Conservation (phyloP, 1,140 invertebrate genomes). For the Cotesia vestalis region DNA sequence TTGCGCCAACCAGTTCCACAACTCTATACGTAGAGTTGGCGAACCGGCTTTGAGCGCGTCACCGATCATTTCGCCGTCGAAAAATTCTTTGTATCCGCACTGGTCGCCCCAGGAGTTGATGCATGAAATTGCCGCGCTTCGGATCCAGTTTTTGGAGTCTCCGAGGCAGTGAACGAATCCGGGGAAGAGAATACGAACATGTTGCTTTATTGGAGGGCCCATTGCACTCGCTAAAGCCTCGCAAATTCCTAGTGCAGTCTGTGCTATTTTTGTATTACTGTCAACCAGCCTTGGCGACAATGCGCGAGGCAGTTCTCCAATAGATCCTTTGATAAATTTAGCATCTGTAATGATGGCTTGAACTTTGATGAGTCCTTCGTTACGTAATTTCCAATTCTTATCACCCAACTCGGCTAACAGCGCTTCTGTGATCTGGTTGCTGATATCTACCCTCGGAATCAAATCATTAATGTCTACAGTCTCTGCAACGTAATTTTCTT, state of each 20-base stretch:
- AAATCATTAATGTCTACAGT: conserved; percentile 73
- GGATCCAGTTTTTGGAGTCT: conserved; percentile 79
- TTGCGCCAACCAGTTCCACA: conserved; percentile 86
- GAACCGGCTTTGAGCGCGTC: conserved; percentile 87
- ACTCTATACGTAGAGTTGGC: conserved; percentile 80
- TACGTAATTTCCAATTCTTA: conserved; percentile 94
- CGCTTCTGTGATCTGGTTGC: conserved; percentile 82
- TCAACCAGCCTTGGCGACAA: conserved; percentile 81
- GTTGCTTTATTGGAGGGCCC: conserved; percentile 81
- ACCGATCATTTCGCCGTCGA: conserved; percentile 88
- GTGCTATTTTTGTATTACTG: conserved; percentile 91
- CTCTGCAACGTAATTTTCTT: conserved; percentile 63
- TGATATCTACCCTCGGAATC: conserved; percentile 83
- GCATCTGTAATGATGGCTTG: conserved; percentile 78
- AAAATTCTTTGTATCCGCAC: conserved; percentile 82
- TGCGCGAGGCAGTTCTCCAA: conserved; percentile 84
- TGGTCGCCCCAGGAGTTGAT: conserved; percentile 86
- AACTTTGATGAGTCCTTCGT: conserved; percentile 84
- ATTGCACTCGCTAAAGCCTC: conserved; percentile 81
- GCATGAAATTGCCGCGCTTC: conserved; percentile 79
- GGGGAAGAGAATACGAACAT: conserved; percentile 84
- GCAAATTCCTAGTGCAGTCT: conserved; percentile 82
- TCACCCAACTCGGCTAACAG: conserved; percentile 85
- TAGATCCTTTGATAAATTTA: conserved; percentile 80
- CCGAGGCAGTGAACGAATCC: conserved; percentile 80